A percentile compares a stretch with the other conserved stretches of the same genome.
These are phyloP conservation scores for Ardeotis arabs DNA, from an alignment of 2,113 vertebrate genomes.

Conservation along the genomic window DNA sequence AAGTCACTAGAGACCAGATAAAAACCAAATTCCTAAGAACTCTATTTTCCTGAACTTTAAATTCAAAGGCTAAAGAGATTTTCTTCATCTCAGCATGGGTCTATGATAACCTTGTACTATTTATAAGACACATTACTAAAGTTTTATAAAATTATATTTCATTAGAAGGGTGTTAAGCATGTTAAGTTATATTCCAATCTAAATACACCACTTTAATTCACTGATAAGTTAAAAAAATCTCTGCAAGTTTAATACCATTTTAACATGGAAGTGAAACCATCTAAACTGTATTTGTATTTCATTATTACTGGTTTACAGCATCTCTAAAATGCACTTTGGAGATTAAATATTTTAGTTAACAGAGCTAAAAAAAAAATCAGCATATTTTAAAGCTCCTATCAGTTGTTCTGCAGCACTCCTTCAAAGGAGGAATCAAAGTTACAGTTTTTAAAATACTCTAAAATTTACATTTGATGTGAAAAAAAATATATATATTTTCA, in stretches of 20 bases:
- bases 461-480: not conserved
- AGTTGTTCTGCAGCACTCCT: not conserved
- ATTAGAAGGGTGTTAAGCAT: not conserved
- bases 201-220: not conserved
- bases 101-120: not conserved
- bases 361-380: not conserved
- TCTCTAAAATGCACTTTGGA: not conserved
- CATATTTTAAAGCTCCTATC: not conserved
- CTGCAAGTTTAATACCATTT: not conserved
- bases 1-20: constrained; percentile 30
- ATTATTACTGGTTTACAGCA: not conserved
- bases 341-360: not conserved
- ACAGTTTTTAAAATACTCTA: not conserved
- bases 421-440: not conserved
- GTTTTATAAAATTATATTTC: not conserved
- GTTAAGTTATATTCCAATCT: not conserved
- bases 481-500: not conserved
- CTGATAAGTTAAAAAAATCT: not conserved
- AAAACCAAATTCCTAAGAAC: not conserved
- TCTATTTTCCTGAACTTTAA: constrained; percentile 11
- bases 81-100: not conserved
- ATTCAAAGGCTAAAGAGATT: constrained; percentile 15
- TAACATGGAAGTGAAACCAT: not conserved
- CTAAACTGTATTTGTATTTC: not conserved
- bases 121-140: not conserved